Evolutionary conservation across 2,113 vertebrate species (phyloP).

Genomic region (Pedionomus torquatus): DNA sequence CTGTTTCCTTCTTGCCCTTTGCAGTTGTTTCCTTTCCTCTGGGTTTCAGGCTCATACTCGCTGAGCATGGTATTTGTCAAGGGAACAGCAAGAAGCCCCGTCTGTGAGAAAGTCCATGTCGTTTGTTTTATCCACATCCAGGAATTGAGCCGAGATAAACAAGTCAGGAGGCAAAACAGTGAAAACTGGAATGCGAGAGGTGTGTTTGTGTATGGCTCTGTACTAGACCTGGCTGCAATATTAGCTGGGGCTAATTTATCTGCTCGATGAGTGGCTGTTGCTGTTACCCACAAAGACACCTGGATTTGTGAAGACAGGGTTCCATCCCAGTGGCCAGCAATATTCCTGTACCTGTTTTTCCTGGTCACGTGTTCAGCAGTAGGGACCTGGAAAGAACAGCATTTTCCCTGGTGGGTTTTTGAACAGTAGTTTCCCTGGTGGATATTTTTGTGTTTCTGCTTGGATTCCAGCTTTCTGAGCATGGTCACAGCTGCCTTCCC

Average conservation of each 20-base stretch:
- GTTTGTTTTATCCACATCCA: conserved; percentile 69
- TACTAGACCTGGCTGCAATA: background rate
- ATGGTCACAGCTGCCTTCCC: background rate
- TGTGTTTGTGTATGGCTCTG: conserved; percentile 37
- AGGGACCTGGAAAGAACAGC: background rate
- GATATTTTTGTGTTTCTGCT: background rate
- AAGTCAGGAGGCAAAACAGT: conserved; percentile 43
- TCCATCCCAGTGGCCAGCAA: background rate
- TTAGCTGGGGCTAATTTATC: background rate
- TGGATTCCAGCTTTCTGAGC: background rate
- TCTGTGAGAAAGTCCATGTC: conserved; percentile 58
- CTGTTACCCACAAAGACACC: background rate
- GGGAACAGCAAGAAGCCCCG: conserved; percentile 24
- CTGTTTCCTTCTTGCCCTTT: conserved; percentile 58
- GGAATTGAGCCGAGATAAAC: conserved; percentile 65
- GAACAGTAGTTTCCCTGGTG: background rate
- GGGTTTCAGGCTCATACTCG: conserved; percentile 37
- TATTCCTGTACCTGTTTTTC: background rate
- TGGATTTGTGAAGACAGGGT: background rate
- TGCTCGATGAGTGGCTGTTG: accelerated
- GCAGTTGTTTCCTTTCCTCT: conserved; percentile 57
- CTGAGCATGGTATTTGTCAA: conserved; percentile 56
- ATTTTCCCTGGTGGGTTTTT: background rate
- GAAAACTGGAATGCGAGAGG: conserved; percentile 55
- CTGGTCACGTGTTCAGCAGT: background rate